Conservation (phyloP, 2,797 vertebrate species). For the Kryptopterus vitreolus region DNA sequence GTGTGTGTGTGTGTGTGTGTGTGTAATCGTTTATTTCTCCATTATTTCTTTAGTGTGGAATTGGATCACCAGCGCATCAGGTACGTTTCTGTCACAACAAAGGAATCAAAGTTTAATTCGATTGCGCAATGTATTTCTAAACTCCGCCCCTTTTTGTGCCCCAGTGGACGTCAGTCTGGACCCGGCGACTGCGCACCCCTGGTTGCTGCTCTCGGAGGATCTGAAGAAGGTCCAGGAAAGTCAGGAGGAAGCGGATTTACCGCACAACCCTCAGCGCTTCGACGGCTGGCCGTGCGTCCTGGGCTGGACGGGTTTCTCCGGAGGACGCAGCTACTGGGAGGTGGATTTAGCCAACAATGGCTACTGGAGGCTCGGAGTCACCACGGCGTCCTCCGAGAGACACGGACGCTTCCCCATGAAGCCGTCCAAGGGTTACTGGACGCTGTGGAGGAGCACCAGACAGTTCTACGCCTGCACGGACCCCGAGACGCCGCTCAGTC, state of each 20-base stretch:
- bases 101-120: too few species aligned
- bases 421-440: slow-evolving; percentile 60
- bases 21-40: background rate
- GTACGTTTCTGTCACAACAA: slow-evolving; percentile 32
- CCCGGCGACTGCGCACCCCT: slow-evolving; percentile 60
- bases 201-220: slow-evolving; percentile 61
- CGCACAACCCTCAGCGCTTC: slow-evolving; percentile 54
- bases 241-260: slow-evolving; percentile 27
- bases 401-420: slow-evolving; percentile 58
- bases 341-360: slow-evolving; percentile 58
- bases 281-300: slow-evolving; percentile 60
- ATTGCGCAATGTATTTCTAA: too few species aligned
- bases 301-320: slow-evolving; percentile 58
- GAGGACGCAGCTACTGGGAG: slow-evolving; percentile 63
- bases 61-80: slow-evolving; percentile 61
- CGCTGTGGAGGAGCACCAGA: slow-evolving; percentile 70
- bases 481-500: slow-evolving; percentile 64
- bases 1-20: background rate
- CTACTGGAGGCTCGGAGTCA: slow-evolving; percentile 62
- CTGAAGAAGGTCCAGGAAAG: slow-evolving; percentile 57
- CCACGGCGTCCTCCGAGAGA: slow-evolving; percentile 50
- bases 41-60: slow-evolving; percentile 57
- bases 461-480: slow-evolving; percentile 72
- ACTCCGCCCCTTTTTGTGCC: too few species aligned
- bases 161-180: slow-evolving; percentile 59